Conservation (phyloP, 2,888 invertebrate species). For the Cordilura impudica region DNA sequence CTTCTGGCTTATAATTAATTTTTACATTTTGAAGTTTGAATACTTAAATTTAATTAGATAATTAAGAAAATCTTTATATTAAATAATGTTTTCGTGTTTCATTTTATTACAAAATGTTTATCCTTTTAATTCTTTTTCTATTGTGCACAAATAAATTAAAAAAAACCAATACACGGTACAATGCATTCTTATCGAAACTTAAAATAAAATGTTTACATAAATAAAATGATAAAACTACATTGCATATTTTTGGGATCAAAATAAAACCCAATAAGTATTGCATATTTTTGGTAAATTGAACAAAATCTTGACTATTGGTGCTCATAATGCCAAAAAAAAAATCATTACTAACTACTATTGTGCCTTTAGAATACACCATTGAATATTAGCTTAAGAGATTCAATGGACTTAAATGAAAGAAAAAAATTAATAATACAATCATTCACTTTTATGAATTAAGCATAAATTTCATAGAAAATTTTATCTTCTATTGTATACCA, state of each 20-base stretch:
- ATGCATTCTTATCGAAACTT: not conserved
- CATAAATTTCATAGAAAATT: constrained; percentile 18
- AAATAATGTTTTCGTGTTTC: too few species aligned
- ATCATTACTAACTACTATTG: not conserved
- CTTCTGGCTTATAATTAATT: too few species aligned
- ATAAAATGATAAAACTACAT: not conserved
- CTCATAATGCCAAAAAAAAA: not conserved
- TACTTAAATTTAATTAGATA: too few species aligned
- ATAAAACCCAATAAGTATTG: constrained; percentile 20
- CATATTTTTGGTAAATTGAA: not conserved
- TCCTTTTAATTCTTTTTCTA: too few species aligned
- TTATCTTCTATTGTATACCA: constrained; percentile 6
- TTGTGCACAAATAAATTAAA: not conserved
- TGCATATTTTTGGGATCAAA: constrained; percentile 4
- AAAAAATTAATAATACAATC: too few species aligned
- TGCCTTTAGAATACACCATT: not conserved
- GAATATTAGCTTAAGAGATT: not conserved
- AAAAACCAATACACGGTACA: not conserved
- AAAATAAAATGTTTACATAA: not conserved
- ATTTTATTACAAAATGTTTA: too few species aligned
- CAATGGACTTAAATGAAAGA: not conserved
- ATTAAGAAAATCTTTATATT: too few species aligned
- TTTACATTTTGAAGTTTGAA: too few species aligned
- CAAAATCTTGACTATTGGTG: not conserved
- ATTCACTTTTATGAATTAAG: not conserved